phyloP scores from a whole-genome alignment of 2,113 vertebrate genomes.

The Clarias magur region DNA sequence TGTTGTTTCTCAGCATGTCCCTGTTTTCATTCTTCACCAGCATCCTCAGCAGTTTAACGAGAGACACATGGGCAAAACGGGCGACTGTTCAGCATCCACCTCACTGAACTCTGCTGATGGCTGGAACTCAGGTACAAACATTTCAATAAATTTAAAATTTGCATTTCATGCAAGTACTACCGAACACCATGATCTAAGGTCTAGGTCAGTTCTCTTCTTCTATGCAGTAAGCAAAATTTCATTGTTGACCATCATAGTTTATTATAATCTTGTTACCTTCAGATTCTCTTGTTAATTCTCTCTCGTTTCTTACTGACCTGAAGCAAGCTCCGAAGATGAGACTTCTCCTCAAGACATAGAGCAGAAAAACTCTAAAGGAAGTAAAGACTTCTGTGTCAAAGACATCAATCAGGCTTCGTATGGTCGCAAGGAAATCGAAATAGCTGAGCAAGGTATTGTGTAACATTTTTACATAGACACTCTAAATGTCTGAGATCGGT shows the following conservation, averaged over 20 bases:
- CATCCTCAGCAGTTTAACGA: slow-evolving; percentile 91
- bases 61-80: slow-evolving; percentile 78
- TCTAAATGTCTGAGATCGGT: not conserved
- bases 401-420: slow-evolving; percentile 87
- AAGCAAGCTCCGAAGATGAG: slow-evolving; percentile 84
- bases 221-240: not conserved
- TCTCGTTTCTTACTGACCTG: slow-evolving; percentile 62
- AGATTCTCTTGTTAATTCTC: slow-evolving; percentile 6
- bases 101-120: slow-evolving; percentile 89
- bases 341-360: slow-evolving; percentile 80
- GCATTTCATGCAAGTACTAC: too few relatives aligned
- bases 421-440: slow-evolving; percentile 87
- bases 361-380: slow-evolving; percentile 84
- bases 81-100: slow-evolving; percentile 83
- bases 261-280: not conserved
- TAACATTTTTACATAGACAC: slow-evolving; percentile 43
- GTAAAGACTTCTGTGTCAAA: slow-evolving; percentile 88
- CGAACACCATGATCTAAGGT: not conserved
- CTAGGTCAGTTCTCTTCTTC: not conserved
- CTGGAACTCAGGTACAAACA: slow-evolving; percentile 81
- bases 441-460: slow-evolving; percentile 82
- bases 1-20: not conserved
- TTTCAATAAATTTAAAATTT: too few relatives aligned
- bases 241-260: too few relatives aligned
- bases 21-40: slow-evolving; percentile 66